Base-by-base conservation (phyloP, 2,888 invertebrate species). In the Gymnoscelis rufifasciata region DNA sequence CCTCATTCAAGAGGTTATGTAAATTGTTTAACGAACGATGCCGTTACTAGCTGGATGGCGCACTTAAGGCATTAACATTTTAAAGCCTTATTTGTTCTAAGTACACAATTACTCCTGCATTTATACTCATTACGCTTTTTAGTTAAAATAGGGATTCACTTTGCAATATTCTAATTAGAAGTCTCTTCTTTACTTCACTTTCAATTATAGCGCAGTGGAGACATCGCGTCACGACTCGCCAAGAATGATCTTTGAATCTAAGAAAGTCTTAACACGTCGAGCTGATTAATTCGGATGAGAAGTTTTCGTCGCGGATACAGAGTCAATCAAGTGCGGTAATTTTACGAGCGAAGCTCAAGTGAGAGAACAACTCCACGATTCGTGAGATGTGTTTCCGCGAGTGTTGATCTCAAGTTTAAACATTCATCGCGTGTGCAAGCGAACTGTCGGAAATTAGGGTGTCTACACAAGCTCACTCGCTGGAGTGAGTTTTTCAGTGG, bases 21-120 rank as follows among this genome's bases (percentile, higher is more conserved):
- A 79, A 82, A 83, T 81, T 78, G 80, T 79, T 79, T 74, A 77
- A 78, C 74, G 69, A 78, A 77, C 71, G 72, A 57, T 67, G 64
- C 71, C 69, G 68, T 74, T 71, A 67, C 69, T 57, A 59, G 60
- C 66, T 69, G 74, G 66, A 78, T 71, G 74, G 75, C 71, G 74
- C 77, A 79, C 79, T 82, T 75, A 73, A 71, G 59, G 66, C 75
- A 79, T 80, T 83, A 78, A 75, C 81, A 78, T 83, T 79, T 78
- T 74, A 81, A 78, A 76, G 68, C 71, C 72, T 75, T 76, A 78
- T 81, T 80, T 76, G 74, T 71, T 71, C 73, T 74, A 78, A 78
- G 76, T 72, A 78, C 73, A 80, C 79, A 79, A 81, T 84, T 82
- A 81, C 72, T 77, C 70, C 59, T 71, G 67, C 78, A 73, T 78